Percentiles rank a stretch among this genome's conserved stretches.
Evolutionary conservation across 2,113 vertebrate species (phyloP).

Genomic region (Sprattus sprattus): DNA sequence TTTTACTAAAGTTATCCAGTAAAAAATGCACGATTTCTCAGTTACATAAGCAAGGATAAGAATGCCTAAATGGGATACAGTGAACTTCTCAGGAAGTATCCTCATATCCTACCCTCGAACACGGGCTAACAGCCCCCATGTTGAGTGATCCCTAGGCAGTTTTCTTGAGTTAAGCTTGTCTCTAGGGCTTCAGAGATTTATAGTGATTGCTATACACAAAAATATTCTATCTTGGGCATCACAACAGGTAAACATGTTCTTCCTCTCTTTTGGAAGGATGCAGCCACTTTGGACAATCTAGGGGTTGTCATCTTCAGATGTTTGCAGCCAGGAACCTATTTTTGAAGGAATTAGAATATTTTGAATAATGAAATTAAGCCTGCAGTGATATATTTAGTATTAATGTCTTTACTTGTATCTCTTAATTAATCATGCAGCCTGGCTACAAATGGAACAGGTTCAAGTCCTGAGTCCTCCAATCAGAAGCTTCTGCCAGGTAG

Average conservation of each 20-base stretch:
- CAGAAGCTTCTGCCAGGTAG: background rate
- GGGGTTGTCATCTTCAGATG: background rate
- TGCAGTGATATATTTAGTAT: background rate
- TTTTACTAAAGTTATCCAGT: no score
- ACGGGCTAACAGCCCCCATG: slow-evolving; percentile 22
- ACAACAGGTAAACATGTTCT: slow-evolving; percentile 21
- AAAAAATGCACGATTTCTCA: background rate
- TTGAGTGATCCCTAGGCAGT: background rate
- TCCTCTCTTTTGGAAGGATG: background rate
- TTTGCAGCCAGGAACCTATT: background rate
- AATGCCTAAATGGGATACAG: background rate
- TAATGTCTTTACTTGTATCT: slow-evolving; percentile 5
- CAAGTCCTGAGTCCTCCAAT: background rate
- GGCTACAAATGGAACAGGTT: slow-evolving; percentile 4
- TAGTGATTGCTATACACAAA: slow-evolving; percentile 39
- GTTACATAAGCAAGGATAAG: background rate
- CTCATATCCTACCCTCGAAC: background rate
- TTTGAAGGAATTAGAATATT: background rate
- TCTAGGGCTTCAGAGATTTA: slow-evolving; percentile 44
- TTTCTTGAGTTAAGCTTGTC: slow-evolving; percentile 40
- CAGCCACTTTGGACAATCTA: background rate
- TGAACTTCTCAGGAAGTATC: background rate
- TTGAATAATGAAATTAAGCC: slow-evolving; percentile 1
- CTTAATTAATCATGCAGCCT: background rate
- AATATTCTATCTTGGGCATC: slow-evolving; percentile 42